These are phyloP conservation scores for Aleiodes alternator DNA, from an alignment of 2,888 invertebrate species.

Conservation along the genomic window DNA sequence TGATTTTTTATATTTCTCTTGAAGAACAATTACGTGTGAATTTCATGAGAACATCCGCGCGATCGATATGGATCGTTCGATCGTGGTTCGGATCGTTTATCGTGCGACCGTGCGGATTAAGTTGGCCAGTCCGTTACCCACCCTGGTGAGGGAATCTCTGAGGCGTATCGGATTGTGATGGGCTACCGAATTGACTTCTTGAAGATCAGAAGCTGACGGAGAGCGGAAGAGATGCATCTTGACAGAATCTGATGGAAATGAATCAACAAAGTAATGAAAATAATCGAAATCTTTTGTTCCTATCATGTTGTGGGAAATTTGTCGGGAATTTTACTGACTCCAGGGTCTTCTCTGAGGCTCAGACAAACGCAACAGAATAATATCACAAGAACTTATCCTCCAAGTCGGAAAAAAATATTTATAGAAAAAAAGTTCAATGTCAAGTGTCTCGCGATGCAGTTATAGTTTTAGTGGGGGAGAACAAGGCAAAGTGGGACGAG, in stretches of 20 bases:
- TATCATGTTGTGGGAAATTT: neutral
- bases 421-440: conserved; percentile 5
- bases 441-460: neutral
- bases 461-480: too few relatives aligned
- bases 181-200: conserved; percentile 66
- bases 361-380: neutral
- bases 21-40: neutral
- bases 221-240: neutral
- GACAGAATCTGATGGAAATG: neutral
- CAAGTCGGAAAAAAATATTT: neutral
- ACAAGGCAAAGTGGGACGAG: too few relatives aligned
- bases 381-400: neutral
- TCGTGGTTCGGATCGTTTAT: conserved; percentile 43
- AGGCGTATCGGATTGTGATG: conserved; percentile 68
- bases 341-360: neutral
- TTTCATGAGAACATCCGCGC: neutral
- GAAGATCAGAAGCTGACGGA: neutral
- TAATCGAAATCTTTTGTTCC: too few relatives aligned
- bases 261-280: neutral
- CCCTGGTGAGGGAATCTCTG: conserved; percentile 17
- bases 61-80: conserved; percentile 24
- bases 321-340: neutral
- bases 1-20: too few relatives aligned
- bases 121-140: conserved; percentile 34
- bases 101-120: conserved; percentile 35